Evolutionary conservation across 2,797 vertebrate genomes (phyloP).

Genomic region (Siniperca obscura): DNA sequence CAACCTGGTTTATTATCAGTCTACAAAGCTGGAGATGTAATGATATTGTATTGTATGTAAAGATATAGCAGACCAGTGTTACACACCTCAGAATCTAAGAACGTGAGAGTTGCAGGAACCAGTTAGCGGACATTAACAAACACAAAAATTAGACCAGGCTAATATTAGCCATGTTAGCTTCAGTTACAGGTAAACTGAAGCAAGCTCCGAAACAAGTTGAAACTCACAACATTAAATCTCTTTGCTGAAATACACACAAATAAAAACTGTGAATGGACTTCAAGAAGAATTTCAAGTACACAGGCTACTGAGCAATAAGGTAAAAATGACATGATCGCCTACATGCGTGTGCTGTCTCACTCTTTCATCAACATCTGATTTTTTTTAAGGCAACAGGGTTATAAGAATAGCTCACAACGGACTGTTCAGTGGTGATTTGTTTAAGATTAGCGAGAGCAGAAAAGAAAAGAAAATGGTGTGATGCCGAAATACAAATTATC

Average conservation of each 20-base stretch:
- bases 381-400: background rate
- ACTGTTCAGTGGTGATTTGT: slow-evolving; percentile 1
- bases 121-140: background rate
- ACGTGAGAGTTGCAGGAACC: background rate
- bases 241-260: too few relatives aligned
- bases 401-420: background rate
- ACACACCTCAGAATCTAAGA: background rate
- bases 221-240: background rate
- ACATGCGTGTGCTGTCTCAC: background rate
- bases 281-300: too few relatives aligned
- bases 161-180: too few relatives aligned
- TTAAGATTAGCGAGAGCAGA: background rate
- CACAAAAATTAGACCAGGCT: too few relatives aligned
- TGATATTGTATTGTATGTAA: background rate
- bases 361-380: background rate
- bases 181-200: too few relatives aligned
- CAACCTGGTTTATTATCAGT: background rate
- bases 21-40: background rate
- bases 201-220: too few relatives aligned
- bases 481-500: background rate
- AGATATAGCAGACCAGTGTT: too few relatives aligned
- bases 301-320: too few relatives aligned
- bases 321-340: too few relatives aligned
- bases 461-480: background rate
- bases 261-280: too few relatives aligned